phyloP scores from a whole-genome alignment of 2,113 vertebrate species.

The Haemorhous mexicanus region DNA sequence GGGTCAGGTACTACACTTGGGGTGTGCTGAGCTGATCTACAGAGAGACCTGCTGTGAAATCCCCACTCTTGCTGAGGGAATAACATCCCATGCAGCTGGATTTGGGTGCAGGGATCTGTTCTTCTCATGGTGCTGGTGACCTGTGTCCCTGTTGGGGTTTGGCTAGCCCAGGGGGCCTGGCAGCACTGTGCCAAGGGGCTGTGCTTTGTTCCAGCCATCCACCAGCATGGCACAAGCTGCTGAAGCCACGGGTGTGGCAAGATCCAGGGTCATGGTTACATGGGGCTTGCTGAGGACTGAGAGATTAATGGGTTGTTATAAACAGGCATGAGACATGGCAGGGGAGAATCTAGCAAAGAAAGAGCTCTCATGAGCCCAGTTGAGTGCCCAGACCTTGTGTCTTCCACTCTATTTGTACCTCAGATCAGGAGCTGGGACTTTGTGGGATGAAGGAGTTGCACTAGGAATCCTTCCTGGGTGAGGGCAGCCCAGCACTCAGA shows the following conservation, averaged over 20 bases:
- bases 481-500: not conserved
- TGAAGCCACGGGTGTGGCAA: fast-evolving
- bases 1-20: no score
- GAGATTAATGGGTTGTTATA: not conserved
- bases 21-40: not conserved
- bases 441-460: no score
- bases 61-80: not conserved
- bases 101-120: not conserved
- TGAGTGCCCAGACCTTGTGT: not conserved
- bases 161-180: fast-evolving
- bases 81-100: fast-evolving
- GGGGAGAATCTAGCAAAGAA: not conserved
- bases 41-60: not conserved
- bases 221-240: not conserved
- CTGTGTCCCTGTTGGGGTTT: not conserved
- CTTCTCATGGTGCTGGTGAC: fast-evolving
- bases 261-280: fast-evolving
- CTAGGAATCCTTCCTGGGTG: not conserved
- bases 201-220: not conserved
- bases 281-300: not conserved
- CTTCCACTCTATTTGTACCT: not conserved
- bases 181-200: fast-evolving
- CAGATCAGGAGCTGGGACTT: not conserved
- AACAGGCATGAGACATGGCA: not conserved
- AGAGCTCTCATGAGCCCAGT: fast-evolving